phyloP scores from a whole-genome alignment of 2,797 vertebrate genomes.

The Sus cebifrons region DNA sequence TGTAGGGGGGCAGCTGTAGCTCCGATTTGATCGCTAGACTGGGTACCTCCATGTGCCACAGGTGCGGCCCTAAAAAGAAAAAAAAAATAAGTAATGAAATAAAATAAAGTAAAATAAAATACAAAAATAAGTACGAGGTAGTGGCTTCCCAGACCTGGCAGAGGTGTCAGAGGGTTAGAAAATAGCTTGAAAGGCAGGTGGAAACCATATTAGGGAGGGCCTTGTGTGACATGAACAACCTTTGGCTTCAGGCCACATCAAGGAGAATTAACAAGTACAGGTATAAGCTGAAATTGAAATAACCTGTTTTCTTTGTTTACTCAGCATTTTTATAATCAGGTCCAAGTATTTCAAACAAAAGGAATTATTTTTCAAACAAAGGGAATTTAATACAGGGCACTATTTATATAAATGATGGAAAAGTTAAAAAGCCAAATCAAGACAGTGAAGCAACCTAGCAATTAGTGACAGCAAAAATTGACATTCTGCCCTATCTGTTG shows the following conservation, averaged over 20 bases:
- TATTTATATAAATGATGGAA: slow-evolving; percentile 19
- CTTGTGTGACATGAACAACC: neutral
- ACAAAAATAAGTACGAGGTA: neutral
- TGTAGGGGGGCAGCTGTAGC: too few species aligned
- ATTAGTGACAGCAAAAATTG: neutral
- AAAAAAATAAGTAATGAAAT: too few species aligned
- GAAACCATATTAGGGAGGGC: neutral
- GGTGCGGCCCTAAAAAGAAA: too few species aligned
- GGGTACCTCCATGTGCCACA: too few species aligned
- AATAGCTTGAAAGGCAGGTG: neutral
- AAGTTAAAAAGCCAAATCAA: slow-evolving; percentile 30
- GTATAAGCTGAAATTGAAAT: slow-evolving; percentile 40
- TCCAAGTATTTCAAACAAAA: slow-evolving; percentile 62
- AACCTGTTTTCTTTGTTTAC: slow-evolving; percentile 22
- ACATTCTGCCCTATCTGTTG: too few species aligned
- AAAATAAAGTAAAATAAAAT: too few species aligned
- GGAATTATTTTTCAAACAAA: slow-evolving; percentile 54
- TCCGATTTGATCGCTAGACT: too few species aligned
- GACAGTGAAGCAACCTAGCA: neutral
- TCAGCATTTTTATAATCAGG: neutral
- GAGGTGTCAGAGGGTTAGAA: neutral
- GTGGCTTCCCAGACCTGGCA: neutral
- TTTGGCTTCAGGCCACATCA: neutral
- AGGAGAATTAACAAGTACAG: slow-evolving; percentile 25
- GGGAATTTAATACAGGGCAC: slow-evolving; percentile 29